Evolutionary conservation across 2,797 vertebrate species (phyloP), one percentile per base, ranked within the genome.

Genomic region (Serranus cabrilla): DNA sequence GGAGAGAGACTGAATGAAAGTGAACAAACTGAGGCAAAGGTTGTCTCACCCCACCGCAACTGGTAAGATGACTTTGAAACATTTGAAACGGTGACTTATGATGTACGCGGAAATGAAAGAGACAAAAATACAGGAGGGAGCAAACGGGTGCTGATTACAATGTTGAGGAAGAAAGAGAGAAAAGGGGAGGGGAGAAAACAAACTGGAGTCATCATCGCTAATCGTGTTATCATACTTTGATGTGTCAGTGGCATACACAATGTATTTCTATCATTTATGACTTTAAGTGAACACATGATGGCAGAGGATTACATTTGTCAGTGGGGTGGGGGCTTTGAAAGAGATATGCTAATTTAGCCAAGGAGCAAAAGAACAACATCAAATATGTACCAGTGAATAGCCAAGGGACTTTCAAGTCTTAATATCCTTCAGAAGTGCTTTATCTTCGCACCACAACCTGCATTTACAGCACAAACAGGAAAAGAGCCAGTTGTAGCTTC

Each of bases 331-430:
- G 77, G 69, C 95, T 97, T 97, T 97, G 96, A 97, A 97, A 96
- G 91, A 93, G 95, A 97, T 97, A 98, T 98, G 97, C 96, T 97
- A 98, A 99, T 99, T 97, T 96, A 86, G 91, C 96, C 92, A 95
- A 94, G 95, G 96, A 97, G 96, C 95, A 96, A 93, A 92, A 96
- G 95, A 97, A 97, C 92, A 96, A 97, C 97, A 97, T 98, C 96
- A 97, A 97, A 98, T 97, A 95, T 96, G 96, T 96, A 95, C 95
- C 96, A 96, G 95, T 96, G 96, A 97, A 97, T 96, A 97, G 97
- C 97, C 96, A 95, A 95, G 95, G 95, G 96, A 97, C 96, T 97
- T 97, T 97, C 94, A 97, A 97, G 96, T 96, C 96, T 95, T 96
- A 97, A 96, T 96, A 97, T 96, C 95, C 95, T 92, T 98, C 93